Evolutionary conservation across 2,797 vertebrate genomes (phyloP), one percentile per base, ranked within the genome.

Genomic region (Pseudochirops cupreus): DNA sequence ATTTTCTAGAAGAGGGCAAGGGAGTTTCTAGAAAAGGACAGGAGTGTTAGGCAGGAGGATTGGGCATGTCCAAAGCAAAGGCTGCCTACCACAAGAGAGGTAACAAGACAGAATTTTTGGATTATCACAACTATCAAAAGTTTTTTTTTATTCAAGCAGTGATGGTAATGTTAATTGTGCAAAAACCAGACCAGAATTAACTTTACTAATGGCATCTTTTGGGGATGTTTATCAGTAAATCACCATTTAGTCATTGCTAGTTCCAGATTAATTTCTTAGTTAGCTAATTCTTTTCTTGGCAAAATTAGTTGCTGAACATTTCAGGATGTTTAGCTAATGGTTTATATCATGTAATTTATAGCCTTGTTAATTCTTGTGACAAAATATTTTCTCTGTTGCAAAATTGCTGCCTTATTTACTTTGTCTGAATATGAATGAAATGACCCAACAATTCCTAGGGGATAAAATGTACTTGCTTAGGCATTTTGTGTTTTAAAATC

Each of bases 401-500:
- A 55, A 90, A 95, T 31, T 54, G n/a, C 56, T 95, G 29, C 54
- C 31, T 96, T 96, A 29, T 93, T 95, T 67, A 82, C 0, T 0
- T 93, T 96, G 54, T 33, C 52, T 95, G 56, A 94, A 95, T 91
- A 53, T 12, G 46, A 91, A 94, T 94, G 28, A 91, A 95, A 52
- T 91, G 82, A 91, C 62, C 52, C 95, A 94, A 92, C 90, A 54
- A 90, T 94, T 92, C 39, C 90, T 29, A 93, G 59, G 24, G 56
- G 54, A 39, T 56, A 92, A 54, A 90, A 52, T 91, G 5, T 58
- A 21, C 91, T 92, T 93, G 74, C 90, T 58, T 87, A 92, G 26
- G 53, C 52, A 21, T 39, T 93, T 93, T 7, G 14, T 91, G n/a
- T 94, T 96, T 97, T 94, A 33, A 54, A 91, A 57, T 50, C 2